These are phyloP conservation scores for Diceros bicornis DNA, from an alignment of 2,797 vertebrate species.

Conservation along the genomic window DNA sequence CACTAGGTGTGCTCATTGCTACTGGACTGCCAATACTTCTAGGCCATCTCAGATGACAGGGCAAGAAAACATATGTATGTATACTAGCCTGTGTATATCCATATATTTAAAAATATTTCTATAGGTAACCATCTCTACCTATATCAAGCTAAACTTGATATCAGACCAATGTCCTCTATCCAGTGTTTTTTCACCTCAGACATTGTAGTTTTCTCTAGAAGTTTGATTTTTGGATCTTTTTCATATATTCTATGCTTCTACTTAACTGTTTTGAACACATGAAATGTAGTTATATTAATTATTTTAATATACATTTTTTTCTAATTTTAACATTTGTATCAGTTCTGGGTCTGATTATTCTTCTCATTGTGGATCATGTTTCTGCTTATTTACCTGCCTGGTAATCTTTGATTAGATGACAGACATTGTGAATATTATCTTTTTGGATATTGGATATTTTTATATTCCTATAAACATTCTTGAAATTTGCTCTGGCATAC, in stretches of 20 bases:
- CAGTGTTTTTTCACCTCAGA: background rate
- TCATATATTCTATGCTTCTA: background rate
- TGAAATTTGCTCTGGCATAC: background rate
- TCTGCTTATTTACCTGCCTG: background rate
- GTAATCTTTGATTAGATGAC: background rate
- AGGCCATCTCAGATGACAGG: background rate
- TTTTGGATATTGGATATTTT: background rate
- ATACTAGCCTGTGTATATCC: background rate
- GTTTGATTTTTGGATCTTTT: background rate
- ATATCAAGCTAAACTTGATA: background rate
- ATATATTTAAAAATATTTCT: background rate
- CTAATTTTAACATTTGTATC: background rate
- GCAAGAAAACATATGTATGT: background rate
- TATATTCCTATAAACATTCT: background rate
- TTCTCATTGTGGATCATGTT: background rate
- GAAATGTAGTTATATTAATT: background rate
- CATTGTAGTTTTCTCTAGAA: background rate
- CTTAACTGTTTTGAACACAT: background rate
- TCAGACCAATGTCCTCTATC: background rate
- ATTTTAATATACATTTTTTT: background rate
- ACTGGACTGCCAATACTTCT: background rate
- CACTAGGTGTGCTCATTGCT: background rate
- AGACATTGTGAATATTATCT: background rate
- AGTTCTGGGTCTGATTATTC: background rate
- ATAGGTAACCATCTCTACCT: background rate